Evolutionary conservation across 2,888 invertebrate species (phyloP), one percentile per base, ranked within the genome.

Genomic region (Candidula unifasciata): DNA sequence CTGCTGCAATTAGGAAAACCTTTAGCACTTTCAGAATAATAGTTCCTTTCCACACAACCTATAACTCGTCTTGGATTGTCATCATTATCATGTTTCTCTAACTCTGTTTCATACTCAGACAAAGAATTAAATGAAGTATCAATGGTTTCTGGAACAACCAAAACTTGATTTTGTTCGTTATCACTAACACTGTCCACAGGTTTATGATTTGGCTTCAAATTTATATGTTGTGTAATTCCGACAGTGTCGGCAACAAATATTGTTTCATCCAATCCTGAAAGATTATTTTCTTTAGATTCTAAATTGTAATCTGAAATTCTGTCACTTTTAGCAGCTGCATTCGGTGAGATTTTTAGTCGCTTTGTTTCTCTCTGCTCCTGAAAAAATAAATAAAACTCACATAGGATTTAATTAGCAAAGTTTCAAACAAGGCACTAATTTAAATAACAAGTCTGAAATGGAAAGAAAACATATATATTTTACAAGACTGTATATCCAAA

Each of bases 61-160:
- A 21, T 10, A 57, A 30, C 13, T 30, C 57, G 24, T 33, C 21
- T 57, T 24, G 33, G 60, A 3, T 16, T 64, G n/a, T n/a, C 24
- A 30, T 6, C 18, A 30, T 68, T 44, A 64, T 79, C 68, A 35
- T 57, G 64, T n/a, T 66, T 27, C 3, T 64, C 78, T 21, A 44
- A 37, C 37, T 27, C 44, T 24, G 33, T 35, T 57, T 44, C 66
- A 30, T 27, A 16, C 27, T 79, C 79, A 64, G 44, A 21, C 64
- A 13, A 37, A 3, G 66, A 64, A 33, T 79, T 52, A 27, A 66
- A 68, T 37, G 68, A 66, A 79, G 13, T n/a, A 64, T 79, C 79
- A 35, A 68, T 18, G 13, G 79, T 79, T 52, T 79, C 79, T 52
- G 79, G 79, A 21, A 79, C 68, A 79, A 52, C 66, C n/a, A 79